Conservation (phyloP, 2,888 invertebrate genomes). For the Caenorhabditis sulstoni region DNA sequence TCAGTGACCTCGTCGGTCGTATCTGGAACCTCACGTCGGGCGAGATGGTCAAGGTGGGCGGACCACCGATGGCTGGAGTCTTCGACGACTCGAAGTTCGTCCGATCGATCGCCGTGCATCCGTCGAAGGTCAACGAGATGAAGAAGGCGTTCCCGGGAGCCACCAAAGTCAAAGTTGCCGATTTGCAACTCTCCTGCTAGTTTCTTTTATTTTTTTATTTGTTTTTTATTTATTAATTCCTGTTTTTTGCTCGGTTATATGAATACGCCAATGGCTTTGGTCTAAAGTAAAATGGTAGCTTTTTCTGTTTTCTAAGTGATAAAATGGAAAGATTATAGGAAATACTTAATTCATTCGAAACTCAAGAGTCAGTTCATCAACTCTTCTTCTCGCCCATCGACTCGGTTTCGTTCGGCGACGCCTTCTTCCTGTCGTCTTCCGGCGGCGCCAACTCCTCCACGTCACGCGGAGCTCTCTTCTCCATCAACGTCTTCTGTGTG, state of each 20-base stretch:
- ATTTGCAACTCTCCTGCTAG: slow-evolving; percentile 33
- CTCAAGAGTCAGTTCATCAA: no score
- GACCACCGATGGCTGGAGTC: slow-evolving; percentile 64
- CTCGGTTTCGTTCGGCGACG: no score
- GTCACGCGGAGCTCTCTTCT: no score
- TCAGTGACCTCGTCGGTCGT: slow-evolving; percentile 67
- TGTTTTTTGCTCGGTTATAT: slow-evolving; percentile 5
- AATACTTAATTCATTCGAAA: no score
- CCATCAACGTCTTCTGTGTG: not conserved
- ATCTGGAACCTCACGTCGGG: slow-evolving; percentile 73
- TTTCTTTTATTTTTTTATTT: not conserved
- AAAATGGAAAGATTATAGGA: no score
- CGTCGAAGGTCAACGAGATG: slow-evolving; percentile 73
- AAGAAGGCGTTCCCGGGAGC: slow-evolving; percentile 69
- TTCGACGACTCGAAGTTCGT: slow-evolving; percentile 67
- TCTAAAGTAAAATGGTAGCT: no score
- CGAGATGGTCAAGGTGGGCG: slow-evolving; percentile 69
- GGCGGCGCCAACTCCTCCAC: no score
- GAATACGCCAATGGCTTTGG: no score
- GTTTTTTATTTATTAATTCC: slow-evolving; percentile 10
- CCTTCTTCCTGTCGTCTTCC: no score
- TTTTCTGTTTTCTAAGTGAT: no score
- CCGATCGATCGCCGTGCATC: slow-evolving; percentile 72
- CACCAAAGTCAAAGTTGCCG: slow-evolving; percentile 42
- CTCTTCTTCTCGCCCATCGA: not conserved